Evolutionary conservation across 1,140 invertebrate genomes (phyloP).

Genomic region (Ceratina calcarata): DNA sequence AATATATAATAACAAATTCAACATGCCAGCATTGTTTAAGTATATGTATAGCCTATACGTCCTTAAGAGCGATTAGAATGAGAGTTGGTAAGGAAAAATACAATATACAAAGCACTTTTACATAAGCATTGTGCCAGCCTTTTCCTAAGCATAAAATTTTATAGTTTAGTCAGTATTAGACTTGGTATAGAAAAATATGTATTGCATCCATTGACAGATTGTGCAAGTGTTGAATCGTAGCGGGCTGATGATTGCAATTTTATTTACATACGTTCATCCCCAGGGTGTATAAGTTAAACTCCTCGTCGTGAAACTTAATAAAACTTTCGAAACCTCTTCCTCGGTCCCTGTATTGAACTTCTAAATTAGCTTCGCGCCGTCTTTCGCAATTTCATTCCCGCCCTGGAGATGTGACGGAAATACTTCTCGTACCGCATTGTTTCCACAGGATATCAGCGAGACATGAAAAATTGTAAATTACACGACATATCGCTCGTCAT

Average conservation of each 20-base stretch:
- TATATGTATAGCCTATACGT: no score
- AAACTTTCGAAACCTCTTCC: conserved; percentile 7
- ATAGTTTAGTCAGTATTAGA: no score
- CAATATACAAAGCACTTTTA: no score
- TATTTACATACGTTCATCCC: conserved; percentile 22
- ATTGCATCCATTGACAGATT: background rate
- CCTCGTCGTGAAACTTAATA: conserved; percentile 16
- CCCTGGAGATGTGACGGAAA: background rate
- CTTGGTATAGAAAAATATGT: no score
- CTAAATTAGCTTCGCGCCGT: conserved; percentile 8
- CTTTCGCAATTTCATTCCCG: conserved; percentile 12
- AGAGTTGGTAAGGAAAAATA: no score
- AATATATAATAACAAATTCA: no score
- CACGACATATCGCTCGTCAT: no score
- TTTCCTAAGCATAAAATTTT: no score
- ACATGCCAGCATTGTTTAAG: no score
- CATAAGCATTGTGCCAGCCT: no score
- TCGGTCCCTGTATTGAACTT: conserved; percentile 11
- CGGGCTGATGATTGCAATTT: conserved; percentile 8
- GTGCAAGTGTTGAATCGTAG: background rate
- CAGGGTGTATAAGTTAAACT: conserved; percentile 25
- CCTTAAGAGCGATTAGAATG: no score
- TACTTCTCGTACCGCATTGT: background rate
- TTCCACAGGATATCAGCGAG: background rate
- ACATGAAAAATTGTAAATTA: no score